Evolutionary conservation across 2,797 vertebrate species (phyloP), one percentile per base, ranked within the genome.

Genomic region (Sardinella longiceps): DNA sequence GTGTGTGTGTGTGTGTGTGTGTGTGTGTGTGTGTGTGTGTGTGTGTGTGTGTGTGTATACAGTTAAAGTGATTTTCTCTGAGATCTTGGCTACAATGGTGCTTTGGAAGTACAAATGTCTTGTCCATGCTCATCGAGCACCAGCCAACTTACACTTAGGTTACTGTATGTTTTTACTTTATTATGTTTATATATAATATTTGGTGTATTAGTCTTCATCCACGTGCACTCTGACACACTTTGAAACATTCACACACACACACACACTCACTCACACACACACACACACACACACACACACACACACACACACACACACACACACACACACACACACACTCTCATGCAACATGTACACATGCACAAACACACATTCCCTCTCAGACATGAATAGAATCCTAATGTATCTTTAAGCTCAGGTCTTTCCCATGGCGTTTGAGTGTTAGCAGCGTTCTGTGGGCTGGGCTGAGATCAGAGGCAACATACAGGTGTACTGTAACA

Each of bases 11-110:
- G 39, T 96, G 95, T 96, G 95, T 96, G 96, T 96, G 95, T 12
- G n/a, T 10, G 46, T 48, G 46, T 43, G 7, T 3, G 2, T 43
- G 43, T 43, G 43, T 43, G 43, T 43, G 43, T 43, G 43, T 43
- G 43, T 43, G 39, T 43, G 39, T 43, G 39, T 96, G 95, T 96
- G 95, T 96, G 96, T 96, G 95, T 12, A 45, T 95, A 95, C 94
- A 95, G 95, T 95, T 97, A 96, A 96, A 97, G 96, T 96, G 95
- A 97, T 97, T 96, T 96, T 93, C 95, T 95, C 95, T 94, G 93
- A 77, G 20, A 77, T 95, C 15, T 39, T 20, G 20, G 18, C 93
- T 96, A 95, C 95, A 95, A 94, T 94, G 94, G 95, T 93, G 89
- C 90, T 95, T 94, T 88, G 89, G 91, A 94, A 92, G 70, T 20